phyloP scores from a whole-genome alignment of 2,113 vertebrate genomes.

The Marcusenius ussheri region DNA sequence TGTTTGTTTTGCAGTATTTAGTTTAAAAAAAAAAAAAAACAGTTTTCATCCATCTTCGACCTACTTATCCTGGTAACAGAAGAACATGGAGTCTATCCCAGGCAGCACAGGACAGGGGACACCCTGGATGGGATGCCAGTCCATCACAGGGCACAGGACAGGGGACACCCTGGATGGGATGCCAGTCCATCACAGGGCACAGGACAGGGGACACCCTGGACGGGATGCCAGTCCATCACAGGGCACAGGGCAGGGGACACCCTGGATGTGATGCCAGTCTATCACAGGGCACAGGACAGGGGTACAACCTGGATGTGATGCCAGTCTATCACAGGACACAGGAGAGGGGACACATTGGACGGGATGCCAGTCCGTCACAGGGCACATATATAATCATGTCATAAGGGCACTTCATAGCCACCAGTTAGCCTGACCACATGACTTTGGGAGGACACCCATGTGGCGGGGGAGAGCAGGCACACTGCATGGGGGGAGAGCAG shows the following conservation, averaged over 20 bases:
- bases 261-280: neutral
- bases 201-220: too few species aligned
- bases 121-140: neutral
- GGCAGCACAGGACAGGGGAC: neutral
- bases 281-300: neutral
- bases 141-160: neutral
- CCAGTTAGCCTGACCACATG: neutral
- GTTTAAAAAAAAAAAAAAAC: neutral
- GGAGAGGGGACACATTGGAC: too few species aligned
- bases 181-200: too few species aligned
- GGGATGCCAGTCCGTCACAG: neutral
- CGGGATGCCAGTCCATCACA: neutral
- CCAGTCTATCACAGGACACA: neutral
- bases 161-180: neutral
- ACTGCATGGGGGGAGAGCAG: neutral
- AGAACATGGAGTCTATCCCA: neutral
- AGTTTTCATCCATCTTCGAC: neutral
- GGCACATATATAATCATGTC: neutral
- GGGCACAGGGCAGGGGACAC: too few species aligned
- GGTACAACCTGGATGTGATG: neutral
- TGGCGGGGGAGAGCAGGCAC: neutral
- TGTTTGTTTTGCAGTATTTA: neutral
- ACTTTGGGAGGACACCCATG: neutral
- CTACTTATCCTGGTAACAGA: neutral
- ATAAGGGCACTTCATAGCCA: neutral